Percentiles rank a stretch among this genome's conserved stretches.
phyloP scores from a whole-genome alignment of 2,888 invertebrate species.

The Sphecodes monilicornis region DNA sequence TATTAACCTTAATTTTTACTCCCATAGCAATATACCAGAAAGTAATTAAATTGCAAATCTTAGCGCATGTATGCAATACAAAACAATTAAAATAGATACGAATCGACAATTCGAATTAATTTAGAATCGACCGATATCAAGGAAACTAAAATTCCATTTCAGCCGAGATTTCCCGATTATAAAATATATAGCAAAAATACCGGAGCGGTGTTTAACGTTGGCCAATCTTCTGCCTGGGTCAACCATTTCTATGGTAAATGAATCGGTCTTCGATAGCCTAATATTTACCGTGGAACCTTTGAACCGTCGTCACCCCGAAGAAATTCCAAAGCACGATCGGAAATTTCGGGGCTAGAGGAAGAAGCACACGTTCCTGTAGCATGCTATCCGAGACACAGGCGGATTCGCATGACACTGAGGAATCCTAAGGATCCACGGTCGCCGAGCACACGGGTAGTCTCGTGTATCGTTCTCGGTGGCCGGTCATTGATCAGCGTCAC shows the following conservation, averaged over 20 bases:
- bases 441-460: conserved; percentile 16
- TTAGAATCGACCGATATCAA: neutral
- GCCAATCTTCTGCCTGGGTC: neutral
- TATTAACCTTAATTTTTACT: neutral
- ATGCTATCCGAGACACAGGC: conserved; percentile 37
- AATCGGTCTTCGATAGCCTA: conserved; percentile 4
- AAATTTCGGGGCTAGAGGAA: conserved; percentile 12
- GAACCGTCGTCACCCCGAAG: neutral
- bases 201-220: neutral
- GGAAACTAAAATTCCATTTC: neutral
- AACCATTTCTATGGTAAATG: conserved; percentile 4
- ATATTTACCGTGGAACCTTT: neutral
- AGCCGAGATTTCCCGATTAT: neutral
- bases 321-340: conserved; percentile 9
- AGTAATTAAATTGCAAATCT: neutral
- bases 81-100: neutral
- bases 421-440: conserved; percentile 54
- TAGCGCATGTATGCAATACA: neutral
- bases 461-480: conserved; percentile 36
- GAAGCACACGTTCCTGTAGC: neutral
- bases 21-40: neutral
- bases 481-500: conserved; percentile 60
- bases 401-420: conserved; percentile 50
- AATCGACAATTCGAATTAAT: too few species aligned
- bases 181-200: neutral